Base-by-base conservation (phyloP, 1,140 invertebrate species). In the Odontomachus brunneus region DNA sequence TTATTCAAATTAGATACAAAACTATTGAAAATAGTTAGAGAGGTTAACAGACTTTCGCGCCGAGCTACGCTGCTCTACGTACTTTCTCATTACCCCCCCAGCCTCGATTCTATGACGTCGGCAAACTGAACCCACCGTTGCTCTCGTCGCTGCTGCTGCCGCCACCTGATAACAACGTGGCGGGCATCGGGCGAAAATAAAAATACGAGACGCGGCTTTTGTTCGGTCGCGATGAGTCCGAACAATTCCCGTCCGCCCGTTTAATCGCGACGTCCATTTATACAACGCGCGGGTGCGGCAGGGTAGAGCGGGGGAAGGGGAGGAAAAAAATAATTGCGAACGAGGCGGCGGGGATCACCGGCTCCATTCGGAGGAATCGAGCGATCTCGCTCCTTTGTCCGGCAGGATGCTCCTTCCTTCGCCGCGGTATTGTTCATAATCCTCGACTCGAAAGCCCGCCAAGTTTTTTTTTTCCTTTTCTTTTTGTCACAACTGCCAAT, bases 221-320 rank as follows among this genome's bases (percentile, higher is more conserved):
- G 65, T 80, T 80, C 51, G 22, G 65, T 17, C 22, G 75, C 65
- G 75, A 80, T 71, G 75, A 80, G 65, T 80, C 75, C 51, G 75
- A 78, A 80, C 75, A 80, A 71, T 80, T 62, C 76, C 69, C 38
- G 57, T 69, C 59, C 55, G 26, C 69, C 17, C 85, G 83, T 63
- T 82, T 84, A 80, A 62, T 82, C 84, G 67, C 84, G 67, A 81
- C 83, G 74, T 81, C 74, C 75, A 73, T 86, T 86, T 82, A 82
- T 51, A 74, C 66, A 26, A 59, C 55, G 12, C 26, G 33, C 33
- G 49, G 15, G 7, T 4, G 17, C n/a, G 29, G n/a, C 5, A n/a
- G 17, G 26, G 2, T 3, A n/a, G 24, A 3, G 44, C 5, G 15
- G 7, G 44, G 17, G n/a, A 24, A 14, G 51, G 14, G 15, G 38